Evolutionary conservation across 2,113 vertebrate species (phyloP), one percentile per base, ranked within the genome.

Genomic region (Otolemur garnettii): DNA sequence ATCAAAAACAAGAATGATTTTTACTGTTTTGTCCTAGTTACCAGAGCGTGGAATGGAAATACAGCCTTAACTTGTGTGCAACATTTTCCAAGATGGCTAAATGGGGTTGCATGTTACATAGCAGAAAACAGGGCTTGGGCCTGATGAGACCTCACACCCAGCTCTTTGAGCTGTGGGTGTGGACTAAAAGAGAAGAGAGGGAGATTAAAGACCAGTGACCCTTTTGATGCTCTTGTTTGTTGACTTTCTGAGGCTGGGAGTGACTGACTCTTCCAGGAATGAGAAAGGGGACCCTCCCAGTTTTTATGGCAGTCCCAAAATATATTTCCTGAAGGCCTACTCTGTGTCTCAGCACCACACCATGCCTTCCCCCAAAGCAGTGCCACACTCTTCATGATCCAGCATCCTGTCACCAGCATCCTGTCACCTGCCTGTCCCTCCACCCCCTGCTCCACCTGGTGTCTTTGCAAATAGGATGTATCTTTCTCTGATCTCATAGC

Each of bases 181-280:
- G 91, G 57, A 33, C 42, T 7, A 50, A 33, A 50, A n/a, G 62
- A 86, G 82, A 18, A 11, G 42, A 53, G 64, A 33, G 60, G 57
- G 59, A 79, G 42, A 59, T 96, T 83, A 80, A 83, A 94, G 91
- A 81, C n/a, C 62, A 62, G 50, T 12, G 28, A 33, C 57, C 62
- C 53, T 87, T 87, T 64, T 62, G 91, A 72, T 90, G 86, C 28
- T 93, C 38, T 77, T n/a, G 50, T 80, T n/a, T 89, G 45, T 71
- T 94, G 92, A 77, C 33, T 64, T 66, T 90, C 60, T 82, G 92
- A 94, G 87, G 62, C 62, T 81, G 18, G 28, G 22, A 53, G 53
- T 71, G 50, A 96, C 60, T n/a, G 68, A 85, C 55, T 78, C 45
- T 92, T 78, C 33, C 21, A 42, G 83, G 79, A 93, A 74, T 35